Base-by-base conservation (phyloP, 2,113 vertebrate genomes). In the Nycticorax nycticorax region DNA sequence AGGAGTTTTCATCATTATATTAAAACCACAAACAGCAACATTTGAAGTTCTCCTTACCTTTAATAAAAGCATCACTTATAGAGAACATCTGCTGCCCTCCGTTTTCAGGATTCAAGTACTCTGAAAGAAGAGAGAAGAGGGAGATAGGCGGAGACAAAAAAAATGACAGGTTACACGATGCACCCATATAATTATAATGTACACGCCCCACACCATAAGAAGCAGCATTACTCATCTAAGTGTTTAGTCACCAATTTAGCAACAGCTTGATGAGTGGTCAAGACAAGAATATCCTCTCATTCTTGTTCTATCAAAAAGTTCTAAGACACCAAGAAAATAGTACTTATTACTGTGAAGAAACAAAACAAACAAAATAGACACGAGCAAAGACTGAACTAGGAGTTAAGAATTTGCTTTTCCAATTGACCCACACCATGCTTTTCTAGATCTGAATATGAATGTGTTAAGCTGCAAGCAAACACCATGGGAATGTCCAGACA, bases 21-120 rank as follows among this genome's bases (percentile, higher is more conserved):
- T 69, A 76, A 63, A 91, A 81, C 6, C 0, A 2, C 27, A 62
- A 57, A 55, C 16, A 80, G 37, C 67, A 89, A 67, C 28, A 80
- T 68, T 37, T 69, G 24, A 76, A 88, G 39, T 37, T 82, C 57
- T 63, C 53, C 90, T 89, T 99, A 99, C 99, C 99, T 98, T 99
- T 99, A 97, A 99, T 99, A 96, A 99, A 99, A 88, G 99, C 99
- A 27, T 99, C 99, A 74, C 99, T 99, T 95, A 99, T 99, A 87
- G 99, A 98, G 74, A 99, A 99, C 96, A 98, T 98, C 94, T 99
- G 99, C 80, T 99, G 99, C 75, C 99, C 99, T 97, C 99, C 99
- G 63, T 99, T 99, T 97, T 99, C 99, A 64, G 99, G 98, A 92
- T 99, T 97, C 91, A 99, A 98, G 96, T 99, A 98, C 89, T 99